phyloP scores from a whole-genome alignment of 2,888 invertebrate species.

The Drosophila merina region DNA sequence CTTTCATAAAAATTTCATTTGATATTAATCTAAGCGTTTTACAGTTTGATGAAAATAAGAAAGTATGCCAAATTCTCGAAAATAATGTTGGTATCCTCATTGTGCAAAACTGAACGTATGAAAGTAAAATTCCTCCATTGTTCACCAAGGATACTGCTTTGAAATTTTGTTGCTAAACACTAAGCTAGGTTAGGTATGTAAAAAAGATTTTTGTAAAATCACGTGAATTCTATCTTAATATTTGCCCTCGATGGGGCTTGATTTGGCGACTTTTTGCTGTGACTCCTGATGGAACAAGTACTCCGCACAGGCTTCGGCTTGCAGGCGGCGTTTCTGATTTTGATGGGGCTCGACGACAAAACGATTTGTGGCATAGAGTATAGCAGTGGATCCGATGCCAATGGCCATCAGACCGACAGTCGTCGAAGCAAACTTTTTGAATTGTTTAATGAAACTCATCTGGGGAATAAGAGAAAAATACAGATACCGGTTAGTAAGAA shows the following conservation, averaged over 20 bases:
- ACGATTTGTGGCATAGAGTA: conserved; percentile 68
- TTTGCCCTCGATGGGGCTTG: not conserved
- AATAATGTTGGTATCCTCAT: not conserved
- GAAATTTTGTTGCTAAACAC: conserved; percentile 32
- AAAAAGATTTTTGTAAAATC: conserved; percentile 20
- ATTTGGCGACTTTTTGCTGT: conserved; percentile 30
- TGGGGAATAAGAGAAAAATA: conserved; percentile 50
- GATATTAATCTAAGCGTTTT: conserved; percentile 26
- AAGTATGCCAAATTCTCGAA: conserved; percentile 5
- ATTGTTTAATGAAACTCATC: conserved; percentile 81
- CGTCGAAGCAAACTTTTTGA: conserved; percentile 65
- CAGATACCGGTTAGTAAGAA: not conserved
- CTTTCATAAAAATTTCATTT: conserved; percentile 47
- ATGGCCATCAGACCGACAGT: conserved; percentile 78
- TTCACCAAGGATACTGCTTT: conserved; percentile 24
- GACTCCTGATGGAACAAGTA: conserved; percentile 80
- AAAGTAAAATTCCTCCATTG: conserved; percentile 29
- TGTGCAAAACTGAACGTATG: conserved; percentile 28
- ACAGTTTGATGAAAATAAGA: conserved; percentile 35
- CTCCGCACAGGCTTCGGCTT: conserved; percentile 81
- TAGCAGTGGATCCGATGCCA: conserved; percentile 73
- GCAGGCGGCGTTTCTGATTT: conserved; percentile 66
- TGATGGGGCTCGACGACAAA: conserved; percentile 73
- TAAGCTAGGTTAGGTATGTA: conserved; percentile 26
- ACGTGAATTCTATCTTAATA: conserved; percentile 14